Percentiles rank a stretch among this genome's conserved stretches.
phyloP scores from a whole-genome alignment of 2,797 vertebrate species.

The Vireo griseus region DNA sequence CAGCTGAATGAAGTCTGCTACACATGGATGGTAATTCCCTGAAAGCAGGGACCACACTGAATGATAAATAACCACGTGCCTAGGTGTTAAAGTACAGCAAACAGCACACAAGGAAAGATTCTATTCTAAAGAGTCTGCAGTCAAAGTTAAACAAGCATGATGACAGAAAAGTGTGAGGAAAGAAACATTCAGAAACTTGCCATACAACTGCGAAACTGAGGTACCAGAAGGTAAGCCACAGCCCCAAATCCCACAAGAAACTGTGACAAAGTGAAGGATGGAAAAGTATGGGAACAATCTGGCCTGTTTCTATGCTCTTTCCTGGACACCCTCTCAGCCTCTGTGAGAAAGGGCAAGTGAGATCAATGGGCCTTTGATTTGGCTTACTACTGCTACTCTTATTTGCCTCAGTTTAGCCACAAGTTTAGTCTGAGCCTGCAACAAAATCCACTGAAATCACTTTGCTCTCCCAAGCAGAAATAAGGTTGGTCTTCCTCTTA shows the following conservation, averaged over 20 bases:
- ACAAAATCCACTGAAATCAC: neutral
- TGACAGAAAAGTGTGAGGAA: neutral
- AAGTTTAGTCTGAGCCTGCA: neutral
- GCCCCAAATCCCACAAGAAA: neutral
- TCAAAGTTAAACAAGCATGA: neutral
- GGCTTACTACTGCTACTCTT: neutral
- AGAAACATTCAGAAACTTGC: neutral
- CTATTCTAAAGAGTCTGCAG: neutral
- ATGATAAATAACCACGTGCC: neutral
- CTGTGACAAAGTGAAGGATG: neutral
- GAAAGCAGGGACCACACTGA: neutral
- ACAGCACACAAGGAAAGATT: neutral
- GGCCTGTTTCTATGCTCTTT: neutral
- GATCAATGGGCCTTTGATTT: neutral
- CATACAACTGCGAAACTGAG: neutral
- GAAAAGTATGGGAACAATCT: neutral
- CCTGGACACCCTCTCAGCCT: neutral
- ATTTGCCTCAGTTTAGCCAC: neutral
- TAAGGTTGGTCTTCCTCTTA: neutral
- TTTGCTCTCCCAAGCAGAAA: neutral
- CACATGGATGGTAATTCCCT: neutral
- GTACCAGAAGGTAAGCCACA: neutral
- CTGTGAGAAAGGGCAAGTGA: neutral
- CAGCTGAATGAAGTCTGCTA: neutral
- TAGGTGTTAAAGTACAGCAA: neutral